Conservation (phyloP, 2,113 vertebrate species). For the Porphyrio hochstetteri region DNA sequence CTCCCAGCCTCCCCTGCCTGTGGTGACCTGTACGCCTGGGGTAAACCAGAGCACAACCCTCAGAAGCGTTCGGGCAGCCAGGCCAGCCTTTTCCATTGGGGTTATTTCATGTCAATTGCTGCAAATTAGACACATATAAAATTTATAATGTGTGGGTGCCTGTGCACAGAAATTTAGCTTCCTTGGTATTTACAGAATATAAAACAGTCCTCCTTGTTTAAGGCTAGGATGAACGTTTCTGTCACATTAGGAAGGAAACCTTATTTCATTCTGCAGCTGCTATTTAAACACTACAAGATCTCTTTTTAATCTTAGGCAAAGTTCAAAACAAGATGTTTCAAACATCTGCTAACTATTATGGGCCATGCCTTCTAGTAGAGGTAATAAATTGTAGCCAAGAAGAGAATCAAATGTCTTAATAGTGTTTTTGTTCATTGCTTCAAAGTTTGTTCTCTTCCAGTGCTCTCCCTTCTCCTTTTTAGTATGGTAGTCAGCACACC, state of each 20-base stretch:
- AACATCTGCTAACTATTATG: constrained; percentile 60
- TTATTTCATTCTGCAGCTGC: constrained; percentile 53
- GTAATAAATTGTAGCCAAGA: constrained; percentile 37
- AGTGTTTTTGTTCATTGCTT: constrained; percentile 20
- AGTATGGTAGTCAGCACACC: background rate
- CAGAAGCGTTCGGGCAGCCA: background rate
- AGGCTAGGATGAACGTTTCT: constrained; percentile 30
- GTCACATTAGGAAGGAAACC: constrained; percentile 34
- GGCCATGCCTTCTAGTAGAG: constrained; percentile 14
- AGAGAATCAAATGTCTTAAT: constrained; percentile 21
- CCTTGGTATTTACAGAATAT: constrained; percentile 30
- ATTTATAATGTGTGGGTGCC: constrained; percentile 1
- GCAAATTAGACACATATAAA: background rate
- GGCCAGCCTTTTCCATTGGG: background rate
- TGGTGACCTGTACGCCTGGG: background rate
- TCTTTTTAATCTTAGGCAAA: constrained; percentile 51
- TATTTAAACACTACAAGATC: constrained; percentile 16
- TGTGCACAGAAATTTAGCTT: constrained; percentile 7
- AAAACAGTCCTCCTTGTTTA: constrained; percentile 47
- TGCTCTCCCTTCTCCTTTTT: constrained; percentile 38
- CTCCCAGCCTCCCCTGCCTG: background rate
- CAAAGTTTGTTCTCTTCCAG: background rate
- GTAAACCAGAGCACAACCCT: background rate
- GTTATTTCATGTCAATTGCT: constrained; percentile 17
- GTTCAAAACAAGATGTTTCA: constrained; percentile 33